phyloP scores from a whole-genome alignment of 2,797 vertebrate species.

The Xenentodon cancila region DNA sequence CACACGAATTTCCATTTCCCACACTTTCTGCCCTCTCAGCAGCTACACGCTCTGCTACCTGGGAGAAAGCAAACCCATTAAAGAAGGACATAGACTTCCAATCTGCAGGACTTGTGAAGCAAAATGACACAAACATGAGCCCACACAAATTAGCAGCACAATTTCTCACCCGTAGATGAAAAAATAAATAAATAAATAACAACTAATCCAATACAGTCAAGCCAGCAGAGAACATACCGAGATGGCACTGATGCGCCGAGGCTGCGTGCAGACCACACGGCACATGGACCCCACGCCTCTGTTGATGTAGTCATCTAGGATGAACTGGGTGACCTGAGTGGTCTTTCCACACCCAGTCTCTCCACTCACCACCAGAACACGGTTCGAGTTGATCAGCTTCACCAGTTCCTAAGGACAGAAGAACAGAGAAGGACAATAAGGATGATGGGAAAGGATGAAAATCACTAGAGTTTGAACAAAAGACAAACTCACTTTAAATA shows the following conservation, averaged over 20 bases:
- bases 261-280: conserved; percentile 94
- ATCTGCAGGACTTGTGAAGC: background rate
- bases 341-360: conserved; percentile 98
- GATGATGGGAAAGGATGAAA: background rate
- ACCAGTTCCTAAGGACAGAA: conserved; percentile 86
- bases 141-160: background rate
- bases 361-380: conserved; percentile 93
- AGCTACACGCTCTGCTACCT: conserved; percentile 97
- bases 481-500: background rate
- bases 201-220: background rate
- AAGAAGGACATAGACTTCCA: background rate
- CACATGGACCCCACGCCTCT: conserved; percentile 89
- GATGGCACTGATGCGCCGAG: conserved; percentile 95
- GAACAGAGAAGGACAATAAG: background rate
- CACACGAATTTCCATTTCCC: conserved; percentile 91
- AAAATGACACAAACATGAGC: background rate
- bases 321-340: conserved; percentile 97
- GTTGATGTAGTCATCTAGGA: conserved; percentile 91
- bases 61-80: conserved; percentile 15
- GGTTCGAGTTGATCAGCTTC: conserved; percentile 84
- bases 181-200: background rate
- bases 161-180: background rate
- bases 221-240: conserved; percentile 79
- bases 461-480: background rate
- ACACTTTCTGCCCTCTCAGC: conserved; percentile 92